phyloP scores from a whole-genome alignment of 2,888 invertebrate species.

The Clusia tigrina region DNA sequence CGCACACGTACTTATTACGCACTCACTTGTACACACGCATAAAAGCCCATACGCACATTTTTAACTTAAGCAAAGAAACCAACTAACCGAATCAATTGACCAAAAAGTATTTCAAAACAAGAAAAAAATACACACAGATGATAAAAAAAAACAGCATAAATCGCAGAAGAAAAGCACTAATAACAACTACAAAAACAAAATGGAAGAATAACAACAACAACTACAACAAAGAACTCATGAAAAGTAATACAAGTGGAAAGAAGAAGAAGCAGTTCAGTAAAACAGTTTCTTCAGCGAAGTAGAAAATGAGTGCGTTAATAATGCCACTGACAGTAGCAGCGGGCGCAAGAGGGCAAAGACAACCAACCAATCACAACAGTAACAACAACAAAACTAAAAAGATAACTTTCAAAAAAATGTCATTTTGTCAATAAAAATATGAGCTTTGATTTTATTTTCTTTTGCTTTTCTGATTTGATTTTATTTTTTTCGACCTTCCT shows the following conservation, averaged over 20 bases:
- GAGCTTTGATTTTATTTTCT: constrained; percentile 21
- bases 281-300: constrained; percentile 25
- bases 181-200: neutral
- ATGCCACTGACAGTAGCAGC: constrained; percentile 35
- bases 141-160: neutral
- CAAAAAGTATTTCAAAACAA: constrained; percentile 12
- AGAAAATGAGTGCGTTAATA: constrained; percentile 48
- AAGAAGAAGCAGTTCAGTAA: constrained; percentile 5
- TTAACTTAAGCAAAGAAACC: neutral
- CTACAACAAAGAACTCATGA: neutral
- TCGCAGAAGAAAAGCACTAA: constrained; percentile 9
- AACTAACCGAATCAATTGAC: constrained; percentile 14
- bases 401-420: constrained; percentile 30
- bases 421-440: constrained; percentile 36
- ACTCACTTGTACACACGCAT: constrained; percentile 5
- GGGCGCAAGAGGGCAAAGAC: constrained; percentile 6
- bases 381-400: constrained; percentile 33
- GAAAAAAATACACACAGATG: neutral
- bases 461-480: neutral
- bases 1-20: constrained; percentile 9
- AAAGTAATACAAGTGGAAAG: no score
- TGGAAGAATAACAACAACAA: constrained; percentile 19
- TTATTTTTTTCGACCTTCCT: constrained; percentile 16
- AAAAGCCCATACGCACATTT: constrained; percentile 30
- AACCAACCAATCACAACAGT: constrained; percentile 27